These are phyloP conservation scores for Cantharis rufa DNA, from an alignment of 2,888 invertebrate genomes.

Conservation along the genomic window DNA sequence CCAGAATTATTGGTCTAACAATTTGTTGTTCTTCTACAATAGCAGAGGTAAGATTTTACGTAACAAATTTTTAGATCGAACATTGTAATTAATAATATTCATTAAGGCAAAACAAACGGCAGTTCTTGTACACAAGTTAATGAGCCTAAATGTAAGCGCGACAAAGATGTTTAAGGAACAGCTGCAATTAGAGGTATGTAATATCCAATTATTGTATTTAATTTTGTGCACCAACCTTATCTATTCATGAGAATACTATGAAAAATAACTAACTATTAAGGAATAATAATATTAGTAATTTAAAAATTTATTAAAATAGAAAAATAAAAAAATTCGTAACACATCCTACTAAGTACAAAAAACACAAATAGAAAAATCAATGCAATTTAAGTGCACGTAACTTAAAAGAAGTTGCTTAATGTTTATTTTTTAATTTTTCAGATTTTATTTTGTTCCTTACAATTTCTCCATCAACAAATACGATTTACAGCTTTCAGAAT, in stretches of 20 bases:
- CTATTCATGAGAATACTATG: no score
- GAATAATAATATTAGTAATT: no score
- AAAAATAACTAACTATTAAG: no score
- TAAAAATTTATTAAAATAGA: no score
- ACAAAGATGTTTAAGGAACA: conserved; percentile 3
- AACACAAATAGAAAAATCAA: no score
- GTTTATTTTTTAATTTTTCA: neutral
- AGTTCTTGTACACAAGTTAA: conserved; percentile 3
- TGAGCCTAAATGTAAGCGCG: neutral
- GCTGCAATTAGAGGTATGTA: conserved; percentile 3
- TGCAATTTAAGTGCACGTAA: no score
- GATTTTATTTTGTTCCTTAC: conserved; percentile 18
- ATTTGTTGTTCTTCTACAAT: neutral
- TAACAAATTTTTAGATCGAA: neutral
- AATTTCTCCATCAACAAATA: conserved; percentile 15
- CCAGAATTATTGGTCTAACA: neutral
- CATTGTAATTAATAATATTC: neutral
- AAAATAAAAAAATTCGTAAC: no score
- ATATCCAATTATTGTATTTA: neutral
- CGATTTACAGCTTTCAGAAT: conserved; percentile 18
- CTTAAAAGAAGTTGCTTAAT: no score
- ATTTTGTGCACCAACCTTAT: no score
- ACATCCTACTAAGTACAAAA: no score
- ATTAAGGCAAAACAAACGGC: conserved; percentile 2
- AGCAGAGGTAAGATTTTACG: neutral